A percentile compares a stretch with the other conserved stretches of the same genome.
Conservation (phyloP, 35 echinoderm and acorn worm species). For the Chiridota heheva region DNA sequence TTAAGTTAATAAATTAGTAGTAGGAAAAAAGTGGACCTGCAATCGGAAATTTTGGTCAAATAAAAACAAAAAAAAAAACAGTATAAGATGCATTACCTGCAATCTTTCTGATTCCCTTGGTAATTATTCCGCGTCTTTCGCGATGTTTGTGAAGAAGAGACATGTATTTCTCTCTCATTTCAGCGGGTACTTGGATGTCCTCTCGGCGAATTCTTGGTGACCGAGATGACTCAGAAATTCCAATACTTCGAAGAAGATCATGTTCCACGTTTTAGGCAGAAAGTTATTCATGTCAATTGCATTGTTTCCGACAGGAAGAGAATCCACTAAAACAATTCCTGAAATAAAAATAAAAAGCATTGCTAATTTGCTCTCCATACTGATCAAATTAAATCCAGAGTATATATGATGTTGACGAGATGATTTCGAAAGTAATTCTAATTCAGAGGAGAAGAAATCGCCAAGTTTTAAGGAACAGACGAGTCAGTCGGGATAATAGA, state of each 20-base stretch:
- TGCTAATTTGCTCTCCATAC: too few species aligned
- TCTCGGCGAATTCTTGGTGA: constrained; percentile 40
- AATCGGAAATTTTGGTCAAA: background rate
- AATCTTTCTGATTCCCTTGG: constrained; percentile 80
- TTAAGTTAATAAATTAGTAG: too few species aligned
- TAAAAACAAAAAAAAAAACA: background rate
- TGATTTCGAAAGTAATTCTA: too few species aligned
- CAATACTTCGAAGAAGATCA: constrained; percentile 60
- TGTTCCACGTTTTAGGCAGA: constrained; percentile 36
- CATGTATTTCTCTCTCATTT: constrained; percentile 59
- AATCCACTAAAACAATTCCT: background rate
- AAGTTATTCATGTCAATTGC: background rate
- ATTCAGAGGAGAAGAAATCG: background rate
- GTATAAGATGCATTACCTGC: constrained; percentile 59
- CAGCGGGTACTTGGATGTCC: constrained; percentile 64
- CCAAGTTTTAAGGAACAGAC: background rate
- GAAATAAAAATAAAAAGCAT: background rate
- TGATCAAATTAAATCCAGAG: background rate
- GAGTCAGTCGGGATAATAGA: background rate
- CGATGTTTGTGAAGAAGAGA: constrained; percentile 66
- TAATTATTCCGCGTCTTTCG: constrained; percentile 40
- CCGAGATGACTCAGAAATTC: constrained; percentile 44
- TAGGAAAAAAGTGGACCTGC: too few species aligned
- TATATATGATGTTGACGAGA: background rate
- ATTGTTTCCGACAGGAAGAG: constrained; percentile 1